phyloP scores from a whole-genome alignment of 2,797 vertebrate genomes.

The Tangara arthus region DNA sequence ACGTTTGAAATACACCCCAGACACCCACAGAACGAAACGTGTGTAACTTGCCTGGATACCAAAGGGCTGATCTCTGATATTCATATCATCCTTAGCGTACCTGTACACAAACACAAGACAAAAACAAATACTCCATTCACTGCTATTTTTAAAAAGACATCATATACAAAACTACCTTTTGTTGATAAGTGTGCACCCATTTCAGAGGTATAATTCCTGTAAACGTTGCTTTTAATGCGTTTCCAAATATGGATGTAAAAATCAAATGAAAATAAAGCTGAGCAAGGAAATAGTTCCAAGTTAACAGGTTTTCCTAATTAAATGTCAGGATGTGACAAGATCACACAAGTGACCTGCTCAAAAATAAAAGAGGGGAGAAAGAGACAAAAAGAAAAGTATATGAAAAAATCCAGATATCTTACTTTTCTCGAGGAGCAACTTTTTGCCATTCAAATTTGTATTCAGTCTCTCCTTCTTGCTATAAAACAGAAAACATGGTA shows the following conservation, averaged over 20 bases:
- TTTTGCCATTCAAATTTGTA: slow-evolving; percentile 99
- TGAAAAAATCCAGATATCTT: slow-evolving; percentile 51
- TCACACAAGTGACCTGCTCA: not conserved
- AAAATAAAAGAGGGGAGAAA: not conserved
- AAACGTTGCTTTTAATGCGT: not conserved
- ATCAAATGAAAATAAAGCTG: not conserved
- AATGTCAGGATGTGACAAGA: not conserved
- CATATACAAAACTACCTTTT: not conserved
- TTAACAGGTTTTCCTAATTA: not conserved
- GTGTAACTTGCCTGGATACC: slow-evolving; percentile 90
- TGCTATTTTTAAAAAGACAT: not conserved
- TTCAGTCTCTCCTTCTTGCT: slow-evolving; percentile 92
- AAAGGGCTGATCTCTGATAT: slow-evolving; percentile 97
- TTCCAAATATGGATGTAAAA: not conserved
- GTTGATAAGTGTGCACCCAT: not conserved
- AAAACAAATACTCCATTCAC: not conserved
- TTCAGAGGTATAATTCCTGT: not conserved
- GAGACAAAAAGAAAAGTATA: not conserved
- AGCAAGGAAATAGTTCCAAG: not conserved
- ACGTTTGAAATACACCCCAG: slow-evolving; percentile 29
- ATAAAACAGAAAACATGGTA: slow-evolving; percentile 35
- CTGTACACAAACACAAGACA: slow-evolving; percentile 69
- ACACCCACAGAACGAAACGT: slow-evolving; percentile 34
- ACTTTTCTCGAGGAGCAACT: slow-evolving; percentile 95
- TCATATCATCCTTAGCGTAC: slow-evolving; percentile 99